phyloP scores from a whole-genome alignment of 2,797 vertebrate species.

The Poeciliopsis gracilis region DNA sequence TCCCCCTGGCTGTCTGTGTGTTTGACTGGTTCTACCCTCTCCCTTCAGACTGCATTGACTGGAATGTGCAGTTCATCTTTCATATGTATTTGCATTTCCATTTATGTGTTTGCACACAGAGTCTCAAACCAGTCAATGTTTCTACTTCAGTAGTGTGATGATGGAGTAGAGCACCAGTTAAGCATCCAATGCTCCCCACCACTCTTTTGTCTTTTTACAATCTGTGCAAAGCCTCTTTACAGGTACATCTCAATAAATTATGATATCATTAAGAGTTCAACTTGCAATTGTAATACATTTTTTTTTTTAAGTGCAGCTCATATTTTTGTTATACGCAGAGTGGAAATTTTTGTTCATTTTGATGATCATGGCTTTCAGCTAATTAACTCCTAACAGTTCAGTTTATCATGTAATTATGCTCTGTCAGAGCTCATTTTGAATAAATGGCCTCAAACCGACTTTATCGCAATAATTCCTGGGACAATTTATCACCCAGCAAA shows the following conservation, averaged over 20 bases:
- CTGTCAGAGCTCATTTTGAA: not conserved
- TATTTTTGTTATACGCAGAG: not conserved
- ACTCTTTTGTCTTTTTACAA: conserved; percentile 39
- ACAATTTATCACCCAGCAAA: not conserved
- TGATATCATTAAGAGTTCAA: not conserved
- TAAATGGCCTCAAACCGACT: not conserved
- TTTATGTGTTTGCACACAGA: conserved; percentile 57
- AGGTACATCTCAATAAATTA: conserved; percentile 2
- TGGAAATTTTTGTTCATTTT: not conserved
- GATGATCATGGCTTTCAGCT: not conserved
- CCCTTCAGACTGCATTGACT: conserved; percentile 71
- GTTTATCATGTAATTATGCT: not conserved
- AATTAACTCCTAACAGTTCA: not conserved
- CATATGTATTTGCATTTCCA: conserved; percentile 60
- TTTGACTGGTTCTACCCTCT: conserved; percentile 66
- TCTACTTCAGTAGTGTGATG: conserved; percentile 72
- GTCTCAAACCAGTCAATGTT: conserved; percentile 67
- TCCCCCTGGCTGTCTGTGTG: conserved; percentile 67
- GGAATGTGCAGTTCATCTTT: conserved; percentile 65
- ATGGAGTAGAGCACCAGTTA: conserved; percentile 69
- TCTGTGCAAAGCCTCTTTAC: conserved; percentile 25
- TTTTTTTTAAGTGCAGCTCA: not conserved
- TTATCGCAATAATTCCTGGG: no score
- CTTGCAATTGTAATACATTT: not conserved
- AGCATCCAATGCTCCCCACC: conserved; percentile 65